phyloP scores from a whole-genome alignment of 2,113 vertebrate genomes.

The Peromyscus polionotus region DNA sequence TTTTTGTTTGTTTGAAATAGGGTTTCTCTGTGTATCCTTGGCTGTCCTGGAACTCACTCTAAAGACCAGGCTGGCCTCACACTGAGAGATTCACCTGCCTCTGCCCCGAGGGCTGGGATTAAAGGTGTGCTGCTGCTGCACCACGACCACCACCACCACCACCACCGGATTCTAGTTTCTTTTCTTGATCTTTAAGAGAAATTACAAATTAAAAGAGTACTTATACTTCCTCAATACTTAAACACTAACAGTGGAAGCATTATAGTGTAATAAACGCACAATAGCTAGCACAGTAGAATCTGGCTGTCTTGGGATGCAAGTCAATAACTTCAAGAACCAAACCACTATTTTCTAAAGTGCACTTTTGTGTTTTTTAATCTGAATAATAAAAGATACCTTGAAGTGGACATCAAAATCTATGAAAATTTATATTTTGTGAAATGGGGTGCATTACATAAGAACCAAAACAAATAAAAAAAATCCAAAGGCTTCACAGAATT shows the following conservation, averaged over 20 bases:
- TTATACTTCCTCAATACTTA: not conserved
- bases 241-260: not conserved
- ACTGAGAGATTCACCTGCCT: not conserved
- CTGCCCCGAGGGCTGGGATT: not conserved
- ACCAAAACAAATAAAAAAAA: not conserved
- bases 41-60: not conserved
- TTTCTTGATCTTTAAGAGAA: constrained; percentile 14
- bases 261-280: not conserved
- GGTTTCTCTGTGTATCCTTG: not conserved
- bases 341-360: not conserved
- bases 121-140: not conserved
- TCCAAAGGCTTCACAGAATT: not conserved
- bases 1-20: not conserved
- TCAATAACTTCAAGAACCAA: constrained; percentile 35
- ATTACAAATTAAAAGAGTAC: not conserved
- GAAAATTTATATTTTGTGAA: constrained; percentile 28
- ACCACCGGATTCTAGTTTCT: not conserved
- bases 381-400: not conserved
- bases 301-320: not conserved
- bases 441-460: not conserved
- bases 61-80: not conserved
- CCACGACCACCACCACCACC: not conserved
- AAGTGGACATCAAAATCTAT: not conserved
- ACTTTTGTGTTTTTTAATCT: not conserved
- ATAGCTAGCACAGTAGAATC: not conserved